phyloP scores from a whole-genome alignment of 2,113 vertebrate genomes.

The Leucopsar rothschildi region DNA sequence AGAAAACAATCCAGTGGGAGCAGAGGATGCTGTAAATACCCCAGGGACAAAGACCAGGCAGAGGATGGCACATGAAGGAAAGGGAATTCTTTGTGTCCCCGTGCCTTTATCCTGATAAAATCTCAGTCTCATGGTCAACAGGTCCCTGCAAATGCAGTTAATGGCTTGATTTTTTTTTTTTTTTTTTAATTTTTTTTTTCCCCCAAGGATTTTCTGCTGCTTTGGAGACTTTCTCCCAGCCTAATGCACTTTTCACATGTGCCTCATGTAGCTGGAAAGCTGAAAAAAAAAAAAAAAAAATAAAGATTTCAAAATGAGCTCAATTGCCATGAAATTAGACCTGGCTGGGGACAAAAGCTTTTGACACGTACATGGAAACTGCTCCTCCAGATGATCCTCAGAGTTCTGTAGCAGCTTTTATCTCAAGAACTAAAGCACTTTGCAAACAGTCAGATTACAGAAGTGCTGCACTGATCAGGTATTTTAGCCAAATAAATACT shows the following conservation, averaged over 20 bases:
- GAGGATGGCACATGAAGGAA: background rate
- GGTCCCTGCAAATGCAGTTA: background rate
- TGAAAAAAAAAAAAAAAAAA: background rate
- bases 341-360: background rate
- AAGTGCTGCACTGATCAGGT: background rate
- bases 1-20: background rate
- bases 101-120: background rate
- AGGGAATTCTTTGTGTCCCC: background rate
- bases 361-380: background rate
- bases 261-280: background rate
- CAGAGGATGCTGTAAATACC: background rate
- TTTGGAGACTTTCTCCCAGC: background rate
- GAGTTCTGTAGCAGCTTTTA: constrained; percentile 10
- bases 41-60: background rate
- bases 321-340: constrained; percentile 3
- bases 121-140: background rate
- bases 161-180: background rate
- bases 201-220: background rate
- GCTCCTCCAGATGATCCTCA: background rate
- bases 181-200: background rate
- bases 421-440: constrained; percentile 1
- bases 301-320: background rate
- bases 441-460: background rate
- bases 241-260: background rate
- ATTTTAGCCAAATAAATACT: constrained; percentile 37